Base-by-base conservation (phyloP, 2,113 vertebrate species). In the Caloenas nicobarica region DNA sequence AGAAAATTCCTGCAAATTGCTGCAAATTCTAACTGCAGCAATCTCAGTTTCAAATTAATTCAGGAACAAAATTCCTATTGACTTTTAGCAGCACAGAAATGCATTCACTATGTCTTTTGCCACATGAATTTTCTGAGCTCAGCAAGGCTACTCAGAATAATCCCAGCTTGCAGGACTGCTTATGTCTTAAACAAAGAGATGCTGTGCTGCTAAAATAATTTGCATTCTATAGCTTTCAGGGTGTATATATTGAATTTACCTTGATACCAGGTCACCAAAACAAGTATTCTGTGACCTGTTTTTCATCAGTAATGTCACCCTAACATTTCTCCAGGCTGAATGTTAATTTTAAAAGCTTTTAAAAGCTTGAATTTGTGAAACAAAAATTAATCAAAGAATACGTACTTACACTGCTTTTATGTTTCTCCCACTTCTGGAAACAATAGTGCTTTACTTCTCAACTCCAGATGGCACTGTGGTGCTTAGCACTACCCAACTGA, bases 391-490 rank as follows among this genome's bases (percentile, higher is more conserved):
- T 51, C 38, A 50, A 44, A 82, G n/a, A 70, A 31, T 38, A 56
- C 0, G 0, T 48, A 24, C 34, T 44, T 50, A 46, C 0, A 26
- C 17, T 36, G 21, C 44, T 36, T 66, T 33, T 36, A 48, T 14
- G 22, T 36, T 81, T 56, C 38, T 61, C 81, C 61, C 50, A 64
- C 61, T 62, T 84, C 23, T 40, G 65, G 58, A 80, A 76, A 86
- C 38, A 46, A 33, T 3, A 70, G 48, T 23, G n/a, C 46, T 78
- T 91, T 62, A 44, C 40, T 91, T 71, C 57, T 56, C 40, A 68
- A 53, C 84, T 93, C 85, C 93, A 95, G 93, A 73, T 90, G 88
- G 82, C 96, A 96, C 88, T 95, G 89, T 87, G 54, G 66, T 24
- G 73, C 89, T 69, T 79, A 78, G 5, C 40, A 14, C 50, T 12